phyloP scores from a whole-genome alignment of 2,113 vertebrate species.

The Bungarus multicinctus region DNA sequence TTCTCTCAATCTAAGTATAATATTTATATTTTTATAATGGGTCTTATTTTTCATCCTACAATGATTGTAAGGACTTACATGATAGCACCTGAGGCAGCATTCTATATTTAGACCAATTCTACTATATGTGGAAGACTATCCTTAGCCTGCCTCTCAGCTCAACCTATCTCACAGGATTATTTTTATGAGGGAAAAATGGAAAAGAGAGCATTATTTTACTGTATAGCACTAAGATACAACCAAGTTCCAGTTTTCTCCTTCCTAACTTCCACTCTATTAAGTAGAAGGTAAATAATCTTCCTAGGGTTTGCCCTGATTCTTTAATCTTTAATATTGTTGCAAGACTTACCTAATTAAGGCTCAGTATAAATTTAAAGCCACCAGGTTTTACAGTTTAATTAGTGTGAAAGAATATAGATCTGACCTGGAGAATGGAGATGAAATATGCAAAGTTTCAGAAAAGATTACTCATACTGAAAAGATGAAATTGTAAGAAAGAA shows the following conservation, averaged over 20 bases:
- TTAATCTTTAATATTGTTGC: not conserved
- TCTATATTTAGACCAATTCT: not conserved
- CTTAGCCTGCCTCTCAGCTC: not conserved
- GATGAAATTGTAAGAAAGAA: not conserved
- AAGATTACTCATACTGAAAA: not conserved
- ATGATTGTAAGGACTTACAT: not conserved
- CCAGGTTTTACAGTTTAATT: not conserved
- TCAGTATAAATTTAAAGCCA: not conserved
- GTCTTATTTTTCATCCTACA: not conserved
- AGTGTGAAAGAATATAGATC: not conserved
- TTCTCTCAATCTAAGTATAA: not conserved
- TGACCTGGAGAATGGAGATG: not conserved
- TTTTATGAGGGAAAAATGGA: not conserved
- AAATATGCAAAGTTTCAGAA: not conserved
- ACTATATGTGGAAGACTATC: not conserved
- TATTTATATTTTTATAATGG: not conserved
- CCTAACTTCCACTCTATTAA: not conserved
- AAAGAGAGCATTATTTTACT: not conserved
- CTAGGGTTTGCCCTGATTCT: not conserved
- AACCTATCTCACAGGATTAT: not conserved
- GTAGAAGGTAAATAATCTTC: not conserved
- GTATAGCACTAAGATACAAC: not conserved
- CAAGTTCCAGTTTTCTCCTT: not conserved
- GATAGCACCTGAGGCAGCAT: not conserved
- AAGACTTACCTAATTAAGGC: not conserved